Percentiles rank a stretch among this genome's conserved stretches.
These are phyloP conservation scores for Chanos chanos DNA, from an alignment of 2,797 vertebrate genomes.

Conservation along the genomic window DNA sequence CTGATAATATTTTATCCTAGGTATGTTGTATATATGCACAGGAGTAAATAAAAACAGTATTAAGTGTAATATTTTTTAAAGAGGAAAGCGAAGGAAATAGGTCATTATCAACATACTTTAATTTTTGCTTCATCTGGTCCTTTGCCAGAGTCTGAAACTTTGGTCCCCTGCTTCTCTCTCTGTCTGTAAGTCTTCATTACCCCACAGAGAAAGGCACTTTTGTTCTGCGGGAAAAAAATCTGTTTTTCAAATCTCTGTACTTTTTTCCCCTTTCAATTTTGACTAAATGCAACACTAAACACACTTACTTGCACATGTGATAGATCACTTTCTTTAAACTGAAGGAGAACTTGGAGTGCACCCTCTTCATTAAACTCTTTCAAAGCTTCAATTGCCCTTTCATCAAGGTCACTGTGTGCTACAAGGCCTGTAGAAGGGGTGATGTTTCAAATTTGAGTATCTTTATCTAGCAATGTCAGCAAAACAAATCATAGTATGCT, in stretches of 20 bases:
- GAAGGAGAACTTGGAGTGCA: conserved; percentile 90
- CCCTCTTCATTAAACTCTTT: conserved; percentile 98
- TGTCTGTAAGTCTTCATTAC: conserved; percentile 99
- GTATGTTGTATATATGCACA: too few species aligned
- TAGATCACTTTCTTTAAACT: conserved; percentile 98
- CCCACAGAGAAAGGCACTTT: conserved; percentile 99
- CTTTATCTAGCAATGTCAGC: not conserved
- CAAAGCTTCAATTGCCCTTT: conserved; percentile 94
- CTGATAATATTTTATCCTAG: too few species aligned
- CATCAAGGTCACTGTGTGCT: conserved; percentile 96
- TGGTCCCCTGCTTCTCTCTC: conserved; percentile 96
- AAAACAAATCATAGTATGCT: not conserved
- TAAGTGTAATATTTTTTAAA: too few species aligned
- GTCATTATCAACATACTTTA: conserved; percentile 85
- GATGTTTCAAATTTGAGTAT: not conserved
- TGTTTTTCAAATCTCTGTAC: too few species aligned
- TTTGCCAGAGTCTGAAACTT: conserved; percentile 91
- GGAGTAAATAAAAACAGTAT: not conserved
- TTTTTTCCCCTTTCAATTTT: too few species aligned
- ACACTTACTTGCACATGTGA: conserved; percentile 92
- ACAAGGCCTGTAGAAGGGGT: conserved; percentile 80
- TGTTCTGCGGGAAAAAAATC: conserved; percentile 77
- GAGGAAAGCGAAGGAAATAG: too few species aligned
- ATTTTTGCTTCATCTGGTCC: conserved; percentile 96
- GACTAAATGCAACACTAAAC: too few species aligned